These are phyloP conservation scores for Sminthurides aquaticus DNA, from an alignment of 2,888 invertebrate genomes.

Conservation along the genomic window DNA sequence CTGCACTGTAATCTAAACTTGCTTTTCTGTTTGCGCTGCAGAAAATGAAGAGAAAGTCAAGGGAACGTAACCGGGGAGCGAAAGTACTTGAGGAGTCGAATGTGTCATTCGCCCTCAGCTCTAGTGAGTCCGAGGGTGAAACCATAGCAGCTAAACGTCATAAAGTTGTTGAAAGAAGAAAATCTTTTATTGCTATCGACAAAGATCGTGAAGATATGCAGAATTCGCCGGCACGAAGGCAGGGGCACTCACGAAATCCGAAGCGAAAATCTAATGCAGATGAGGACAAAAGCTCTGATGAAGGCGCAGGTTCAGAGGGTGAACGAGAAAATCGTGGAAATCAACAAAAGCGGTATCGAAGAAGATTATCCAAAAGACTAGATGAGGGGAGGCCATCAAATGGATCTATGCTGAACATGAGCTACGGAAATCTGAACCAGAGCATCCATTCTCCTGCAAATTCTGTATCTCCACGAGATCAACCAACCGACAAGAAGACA, in stretches of 20 bases:
- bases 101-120: neutral
- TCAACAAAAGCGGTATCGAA: neutral
- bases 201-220: neutral
- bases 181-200: constrained; percentile 14
- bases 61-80: neutral
- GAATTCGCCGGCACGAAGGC: neutral
- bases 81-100: constrained; percentile 2
- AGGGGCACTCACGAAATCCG: neutral
- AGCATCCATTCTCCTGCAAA: constrained; percentile 6
- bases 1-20: too few relatives aligned
- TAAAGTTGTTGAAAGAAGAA: constrained; percentile 9
- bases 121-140: constrained; percentile 13
- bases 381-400: neutral
- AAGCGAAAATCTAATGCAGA: neutral
- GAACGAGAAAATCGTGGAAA: constrained; percentile 10
- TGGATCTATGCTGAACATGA: constrained; percentile 7
- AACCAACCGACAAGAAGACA: constrained; percentile 21
- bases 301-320: neutral
- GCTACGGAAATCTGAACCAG: constrained; percentile 18
- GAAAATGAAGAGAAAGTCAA: constrained; percentile 4
- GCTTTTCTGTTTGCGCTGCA: too few relatives aligned
- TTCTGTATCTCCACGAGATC: neutral
- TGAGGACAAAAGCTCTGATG: neutral
- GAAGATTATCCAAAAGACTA: constrained; percentile 11
- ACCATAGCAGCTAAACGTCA: constrained; percentile 11